phyloP scores from a whole-genome alignment of 1,140 invertebrate species.

The Eciton burchellii region DNA sequence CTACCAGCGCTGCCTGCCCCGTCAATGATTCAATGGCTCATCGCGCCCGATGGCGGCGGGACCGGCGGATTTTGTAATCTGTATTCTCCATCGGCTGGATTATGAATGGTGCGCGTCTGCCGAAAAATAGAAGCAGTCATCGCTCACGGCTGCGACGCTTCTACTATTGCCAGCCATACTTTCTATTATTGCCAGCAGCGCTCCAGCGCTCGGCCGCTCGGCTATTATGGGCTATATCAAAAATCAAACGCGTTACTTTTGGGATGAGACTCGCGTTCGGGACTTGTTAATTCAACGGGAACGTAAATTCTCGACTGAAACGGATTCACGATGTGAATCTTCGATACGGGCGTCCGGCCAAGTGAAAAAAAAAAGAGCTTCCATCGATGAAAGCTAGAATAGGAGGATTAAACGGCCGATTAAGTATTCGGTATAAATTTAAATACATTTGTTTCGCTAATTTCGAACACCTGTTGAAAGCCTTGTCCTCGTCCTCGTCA shows the following conservation, averaged over 20 bases:
- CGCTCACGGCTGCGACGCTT: not conserved
- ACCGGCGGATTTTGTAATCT: slow-evolving; percentile 17
- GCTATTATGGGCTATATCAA: too few relatives aligned
- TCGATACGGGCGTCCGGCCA: not conserved
- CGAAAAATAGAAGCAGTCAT: slow-evolving; percentile 9
- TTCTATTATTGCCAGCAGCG: not conserved
- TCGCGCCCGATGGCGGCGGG: slow-evolving; percentile 22
- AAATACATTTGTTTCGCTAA: slow-evolving; percentile 50
- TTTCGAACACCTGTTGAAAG: slow-evolving; percentile 43
- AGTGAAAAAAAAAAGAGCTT: not conserved
- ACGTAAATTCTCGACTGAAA: not conserved
- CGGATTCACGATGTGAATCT: not conserved
- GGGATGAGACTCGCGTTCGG: too few relatives aligned
- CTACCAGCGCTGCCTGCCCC: not conserved
- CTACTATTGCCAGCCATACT: too few relatives aligned
- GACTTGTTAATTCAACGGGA: not conserved
- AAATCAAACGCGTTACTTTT: too few relatives aligned
- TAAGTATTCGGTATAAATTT: slow-evolving; percentile 47
- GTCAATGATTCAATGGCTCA: slow-evolving; percentile 52
- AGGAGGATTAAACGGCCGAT: slow-evolving; percentile 13
- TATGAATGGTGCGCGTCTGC: not conserved
- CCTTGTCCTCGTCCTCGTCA: not conserved
- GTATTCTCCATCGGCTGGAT: slow-evolving; percentile 12
- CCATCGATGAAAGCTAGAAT: slow-evolving; percentile 8
- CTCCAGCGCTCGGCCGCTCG: not conserved